These are phyloP conservation scores for Rhabdomys pumilio DNA, from an alignment of 2,797 vertebrate species.

Conservation along the genomic window DNA sequence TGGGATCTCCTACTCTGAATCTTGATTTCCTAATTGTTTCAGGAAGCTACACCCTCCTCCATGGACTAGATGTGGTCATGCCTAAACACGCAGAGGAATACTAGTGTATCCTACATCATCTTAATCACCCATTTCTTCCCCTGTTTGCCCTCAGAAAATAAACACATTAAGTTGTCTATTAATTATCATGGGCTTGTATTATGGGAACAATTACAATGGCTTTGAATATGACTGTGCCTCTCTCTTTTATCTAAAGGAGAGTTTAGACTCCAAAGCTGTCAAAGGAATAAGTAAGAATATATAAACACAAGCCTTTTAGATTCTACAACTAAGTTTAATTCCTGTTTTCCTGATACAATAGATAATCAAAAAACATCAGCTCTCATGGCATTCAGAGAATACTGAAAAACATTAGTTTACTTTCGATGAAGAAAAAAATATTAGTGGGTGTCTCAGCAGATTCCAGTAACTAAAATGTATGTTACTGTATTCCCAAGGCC, in stretches of 20 bases:
- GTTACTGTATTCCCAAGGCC: not conserved
- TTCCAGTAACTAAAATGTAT: not conserved
- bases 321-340: conserved; percentile 32
- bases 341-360: not conserved
- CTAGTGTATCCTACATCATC: not conserved
- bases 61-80: not conserved
- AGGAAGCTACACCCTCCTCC: not conserved
- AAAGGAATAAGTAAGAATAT: not conserved
- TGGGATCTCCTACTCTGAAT: not conserved
- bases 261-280: not conserved
- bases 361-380: not conserved
- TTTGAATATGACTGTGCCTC: not conserved
- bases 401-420: not conserved
- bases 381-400: conserved; percentile 25
- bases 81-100: not conserved
- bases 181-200: not conserved
- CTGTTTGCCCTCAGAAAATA: not conserved
- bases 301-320: conserved; percentile 6
- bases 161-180: not conserved
- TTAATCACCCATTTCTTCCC: not conserved
- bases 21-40: not conserved
- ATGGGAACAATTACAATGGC: not conserved
- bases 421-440: not conserved
- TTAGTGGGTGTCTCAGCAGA: not conserved
- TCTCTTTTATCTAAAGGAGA: not conserved